These are phyloP conservation scores for Sinosuthora webbiana DNA, from an alignment of 2,113 vertebrate genomes.

Conservation along the genomic window DNA sequence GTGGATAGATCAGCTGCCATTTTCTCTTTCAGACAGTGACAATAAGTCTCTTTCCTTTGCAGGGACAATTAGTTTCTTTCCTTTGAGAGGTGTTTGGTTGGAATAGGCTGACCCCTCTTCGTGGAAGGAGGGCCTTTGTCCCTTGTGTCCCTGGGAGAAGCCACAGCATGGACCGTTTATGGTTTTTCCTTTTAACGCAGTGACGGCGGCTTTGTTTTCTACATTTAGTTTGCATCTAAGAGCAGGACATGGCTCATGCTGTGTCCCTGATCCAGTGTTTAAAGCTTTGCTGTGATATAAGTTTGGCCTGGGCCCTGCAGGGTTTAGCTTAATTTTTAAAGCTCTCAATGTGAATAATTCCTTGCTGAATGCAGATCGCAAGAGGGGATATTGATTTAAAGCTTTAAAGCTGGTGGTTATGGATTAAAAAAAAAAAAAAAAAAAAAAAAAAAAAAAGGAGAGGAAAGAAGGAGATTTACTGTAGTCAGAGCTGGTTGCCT, in stretches of 20 bases:
- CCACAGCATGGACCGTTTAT: slow-evolving; percentile 6
- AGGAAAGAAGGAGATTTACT: slow-evolving; percentile 49
- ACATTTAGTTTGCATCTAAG: slow-evolving; percentile 57
- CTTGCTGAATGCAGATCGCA: slow-evolving; percentile 59
- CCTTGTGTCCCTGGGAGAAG: slow-evolving; percentile 48
- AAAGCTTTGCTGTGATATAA: slow-evolving; percentile 63
- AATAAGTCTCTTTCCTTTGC: neutral
- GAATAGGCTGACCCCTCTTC: slow-evolving; percentile 38
- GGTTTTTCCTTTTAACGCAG: slow-evolving; percentile 54
- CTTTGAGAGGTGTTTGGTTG: neutral
- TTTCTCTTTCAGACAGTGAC: neutral
- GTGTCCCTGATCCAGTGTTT: slow-evolving; percentile 63
- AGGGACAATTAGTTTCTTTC: slow-evolving; percentile 29
- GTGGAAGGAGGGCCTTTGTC: neutral
- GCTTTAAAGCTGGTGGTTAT: slow-evolving; percentile 67
- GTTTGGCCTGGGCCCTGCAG: slow-evolving; percentile 63
- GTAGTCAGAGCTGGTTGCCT: slow-evolving; percentile 40
- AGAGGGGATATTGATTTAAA: slow-evolving; percentile 71
- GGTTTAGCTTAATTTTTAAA: slow-evolving; percentile 69
- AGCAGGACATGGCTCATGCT: slow-evolving; percentile 46
- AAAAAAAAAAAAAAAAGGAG: neutral
- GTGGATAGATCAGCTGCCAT: slow-evolving; percentile 1
- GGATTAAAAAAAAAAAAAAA: slow-evolving; percentile 48
- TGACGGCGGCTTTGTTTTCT: slow-evolving; percentile 37
- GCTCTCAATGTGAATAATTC: slow-evolving; percentile 65